Evolutionary conservation across 2,888 invertebrate species (phyloP), one percentile per base, ranked within the genome.

Genomic region (Stenolophus ochropezus): DNA sequence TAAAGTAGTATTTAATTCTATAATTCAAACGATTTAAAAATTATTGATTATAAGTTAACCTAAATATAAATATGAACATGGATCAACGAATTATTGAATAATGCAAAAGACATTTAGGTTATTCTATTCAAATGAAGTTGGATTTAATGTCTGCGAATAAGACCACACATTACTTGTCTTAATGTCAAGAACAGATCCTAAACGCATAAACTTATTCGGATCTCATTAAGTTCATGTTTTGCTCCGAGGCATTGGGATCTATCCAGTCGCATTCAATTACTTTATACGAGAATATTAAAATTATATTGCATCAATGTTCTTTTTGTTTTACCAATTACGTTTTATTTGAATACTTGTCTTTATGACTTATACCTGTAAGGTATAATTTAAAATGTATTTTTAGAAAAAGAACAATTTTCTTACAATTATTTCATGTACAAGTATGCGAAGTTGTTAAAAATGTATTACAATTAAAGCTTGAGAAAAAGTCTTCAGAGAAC

Each of bases 11-110:
- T 33, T 69, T 69, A 27, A 69, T 8, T 56, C 21, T n/a, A n/a
- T n/a, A n/a, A 69, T 69, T 33, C 33, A 16, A 16, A 1, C 16
- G 65, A 69, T 16, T 33, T 73, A 73, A 69, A 42, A 69, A 33
- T 20, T 69, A 69, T 73, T 21, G 73, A 73, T 73, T 73, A 2
- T 73, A 4, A 20, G n/a, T 73, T 73, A 73, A 73, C 73, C 47
- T 23, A 49, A 14, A 73, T 73, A 42, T 49, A 42, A 18, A 33
- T 69, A 3, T 69, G 42, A 69, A 69, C 42, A n/a, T n/a, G n/a
- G n/a, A 69, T 33, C 4, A 58, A 23, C n/a, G 21, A 16, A 16
- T 23, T 20, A 58, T 16, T n/a, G 51, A 51, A 51, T 42, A 42
- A 42, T 42, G 11, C 16, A n/a, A n/a, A n/a, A n/a, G n/a, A n/a